phyloP scores from a whole-genome alignment of 2,113 vertebrate species.

The Cyprinus carpio region DNA sequence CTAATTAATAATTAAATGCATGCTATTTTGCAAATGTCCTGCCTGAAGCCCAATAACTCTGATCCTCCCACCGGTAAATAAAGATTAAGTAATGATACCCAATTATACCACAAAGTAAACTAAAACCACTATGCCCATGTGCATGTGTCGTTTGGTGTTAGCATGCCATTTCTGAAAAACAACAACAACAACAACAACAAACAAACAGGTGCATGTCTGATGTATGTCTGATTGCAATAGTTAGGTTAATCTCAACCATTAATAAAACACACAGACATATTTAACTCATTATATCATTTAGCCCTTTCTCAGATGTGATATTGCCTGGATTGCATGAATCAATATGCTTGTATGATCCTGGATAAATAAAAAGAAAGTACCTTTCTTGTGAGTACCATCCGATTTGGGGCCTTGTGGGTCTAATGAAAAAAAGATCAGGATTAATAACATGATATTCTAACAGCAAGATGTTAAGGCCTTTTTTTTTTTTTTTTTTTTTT shows the following conservation, averaged over 20 bases:
- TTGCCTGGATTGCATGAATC: slow-evolving; percentile 41
- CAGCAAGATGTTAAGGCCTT: slow-evolving; percentile 63
- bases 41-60: neutral
- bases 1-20: slow-evolving; percentile 4
- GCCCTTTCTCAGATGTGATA: slow-evolving; percentile 28
- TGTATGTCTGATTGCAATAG: neutral
- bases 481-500: slow-evolving; percentile 69
- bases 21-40: neutral
- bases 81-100: neutral
- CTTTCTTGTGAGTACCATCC: slow-evolving; percentile 84
- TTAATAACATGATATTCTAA: slow-evolving; percentile 80
- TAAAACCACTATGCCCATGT: neutral
- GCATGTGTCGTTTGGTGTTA: neutral
- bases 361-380: slow-evolving; percentile 75
- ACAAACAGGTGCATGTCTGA: neutral
- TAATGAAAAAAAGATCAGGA: slow-evolving; percentile 83
- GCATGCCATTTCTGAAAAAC: neutral
- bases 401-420: slow-evolving; percentile 83
- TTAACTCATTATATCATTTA: slow-evolving; percentile 9
- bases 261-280: slow-evolving; percentile 15
- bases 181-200: neutral
- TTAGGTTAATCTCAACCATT: neutral
- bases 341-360: slow-evolving; percentile 54
- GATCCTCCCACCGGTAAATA: neutral
- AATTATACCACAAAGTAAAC: neutral